Conservation (phyloP, 2,888 invertebrate species). For the Cantharis rustica region DNA sequence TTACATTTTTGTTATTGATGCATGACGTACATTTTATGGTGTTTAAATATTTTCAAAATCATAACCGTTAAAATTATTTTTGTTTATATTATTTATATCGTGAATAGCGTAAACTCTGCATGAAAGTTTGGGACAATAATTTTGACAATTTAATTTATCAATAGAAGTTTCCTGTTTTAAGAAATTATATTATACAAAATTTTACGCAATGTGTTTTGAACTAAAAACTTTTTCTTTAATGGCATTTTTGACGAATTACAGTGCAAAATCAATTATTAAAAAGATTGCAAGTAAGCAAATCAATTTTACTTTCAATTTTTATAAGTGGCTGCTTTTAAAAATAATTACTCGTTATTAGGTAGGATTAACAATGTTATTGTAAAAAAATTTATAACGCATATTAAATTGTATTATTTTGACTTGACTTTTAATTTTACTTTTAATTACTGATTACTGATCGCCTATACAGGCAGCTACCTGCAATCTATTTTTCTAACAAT, state of each 20-base stretch:
- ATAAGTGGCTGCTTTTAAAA: not conserved
- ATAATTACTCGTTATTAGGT: not conserved
- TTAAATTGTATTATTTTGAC: too few relatives aligned
- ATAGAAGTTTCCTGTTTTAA: too few relatives aligned
- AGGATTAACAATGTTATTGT: too few relatives aligned
- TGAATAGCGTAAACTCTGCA: too few relatives aligned
- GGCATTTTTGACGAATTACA: not conserved
- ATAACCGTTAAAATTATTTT: not conserved
- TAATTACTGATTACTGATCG: too few relatives aligned
- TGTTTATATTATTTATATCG: not conserved
- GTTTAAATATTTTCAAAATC: not conserved
- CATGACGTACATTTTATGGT: not conserved
- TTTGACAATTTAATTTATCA: too few relatives aligned
- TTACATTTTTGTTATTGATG: not conserved
- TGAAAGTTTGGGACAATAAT: too few relatives aligned
- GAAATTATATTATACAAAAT: too few relatives aligned
- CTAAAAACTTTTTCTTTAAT: not conserved
- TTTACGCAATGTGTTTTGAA: too few relatives aligned
- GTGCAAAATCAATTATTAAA: not conserved
- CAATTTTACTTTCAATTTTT: not conserved
- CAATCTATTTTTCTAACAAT: too few relatives aligned
- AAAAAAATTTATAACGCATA: not conserved
- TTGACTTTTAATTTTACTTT: too few relatives aligned
- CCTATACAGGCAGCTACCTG: too few relatives aligned
- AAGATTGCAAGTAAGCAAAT: not conserved